Conservation (phyloP, 2,113 vertebrate genomes). For the Desmodus rotundus region DNA sequence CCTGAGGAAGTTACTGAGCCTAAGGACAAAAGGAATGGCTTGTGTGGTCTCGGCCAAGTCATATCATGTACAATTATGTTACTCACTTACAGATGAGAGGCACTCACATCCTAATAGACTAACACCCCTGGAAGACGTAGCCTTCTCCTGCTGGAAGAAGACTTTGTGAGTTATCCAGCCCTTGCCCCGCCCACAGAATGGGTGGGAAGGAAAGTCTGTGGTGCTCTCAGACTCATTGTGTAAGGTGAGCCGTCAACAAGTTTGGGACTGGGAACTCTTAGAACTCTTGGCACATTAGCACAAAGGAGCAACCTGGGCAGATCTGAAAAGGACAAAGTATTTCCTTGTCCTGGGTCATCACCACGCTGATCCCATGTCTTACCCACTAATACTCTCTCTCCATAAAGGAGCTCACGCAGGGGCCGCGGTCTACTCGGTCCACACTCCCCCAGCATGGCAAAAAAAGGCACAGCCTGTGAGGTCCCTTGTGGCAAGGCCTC, state of each 20-base stretch:
- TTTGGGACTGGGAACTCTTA: neutral
- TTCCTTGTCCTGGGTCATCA: neutral
- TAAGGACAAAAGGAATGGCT: neutral
- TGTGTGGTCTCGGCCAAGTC: neutral
- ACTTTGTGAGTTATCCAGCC: neutral
- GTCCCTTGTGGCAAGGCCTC: neutral
- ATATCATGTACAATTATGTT: neutral
- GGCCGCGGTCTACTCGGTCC: neutral
- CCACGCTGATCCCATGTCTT: neutral
- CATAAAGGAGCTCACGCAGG: neutral
- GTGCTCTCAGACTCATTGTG: neutral
- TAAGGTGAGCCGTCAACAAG: neutral
- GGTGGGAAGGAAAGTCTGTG: neutral
- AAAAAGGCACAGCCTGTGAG: neutral
- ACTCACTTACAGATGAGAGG: neutral
- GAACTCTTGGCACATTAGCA: neutral
- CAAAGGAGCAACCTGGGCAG: neutral
- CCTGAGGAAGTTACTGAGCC: neutral
- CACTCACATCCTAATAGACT: neutral
- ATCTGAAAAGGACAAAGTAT: neutral
- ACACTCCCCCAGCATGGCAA: neutral
- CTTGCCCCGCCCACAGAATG: neutral
- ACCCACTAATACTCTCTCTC: neutral
- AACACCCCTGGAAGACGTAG: neutral
- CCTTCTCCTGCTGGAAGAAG: neutral